Conservation (phyloP, 1,140 invertebrate genomes). For the Drosophila nigrodunni region DNA sequence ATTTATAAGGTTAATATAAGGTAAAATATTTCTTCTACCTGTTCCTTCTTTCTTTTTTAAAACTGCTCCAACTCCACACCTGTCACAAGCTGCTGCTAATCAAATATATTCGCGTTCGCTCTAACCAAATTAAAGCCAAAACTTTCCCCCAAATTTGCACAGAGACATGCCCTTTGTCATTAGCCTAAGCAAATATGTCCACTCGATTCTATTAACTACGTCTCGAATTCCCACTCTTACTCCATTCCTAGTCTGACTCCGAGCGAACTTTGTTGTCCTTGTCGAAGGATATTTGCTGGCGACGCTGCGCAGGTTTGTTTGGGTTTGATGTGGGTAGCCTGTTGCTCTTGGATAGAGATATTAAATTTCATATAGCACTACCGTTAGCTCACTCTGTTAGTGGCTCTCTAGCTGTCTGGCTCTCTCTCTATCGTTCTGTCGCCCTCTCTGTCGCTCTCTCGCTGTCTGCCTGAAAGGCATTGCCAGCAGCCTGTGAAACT, state of each 20-base stretch:
- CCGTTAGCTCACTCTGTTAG: conserved; percentile 9
- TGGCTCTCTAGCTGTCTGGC: background rate
- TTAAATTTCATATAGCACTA: conserved; percentile 37
- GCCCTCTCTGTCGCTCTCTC: background rate
- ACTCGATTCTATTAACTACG: background rate
- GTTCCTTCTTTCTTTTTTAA: too few species aligned
- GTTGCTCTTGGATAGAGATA: conserved; percentile 42
- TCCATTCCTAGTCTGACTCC: background rate
- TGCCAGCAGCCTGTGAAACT: conserved; percentile 54
- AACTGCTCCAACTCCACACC: background rate
- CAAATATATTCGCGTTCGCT: conserved; percentile 12
- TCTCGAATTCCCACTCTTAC: background rate
- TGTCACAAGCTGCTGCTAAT: conserved; percentile 11
- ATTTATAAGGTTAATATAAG: too few species aligned
- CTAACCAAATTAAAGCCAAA: conserved; percentile 12
- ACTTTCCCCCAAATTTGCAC: background rate
- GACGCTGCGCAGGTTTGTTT: conserved; percentile 54
- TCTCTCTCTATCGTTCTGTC: background rate
- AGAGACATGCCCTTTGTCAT: conserved; percentile 25
- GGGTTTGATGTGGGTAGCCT: conserved; percentile 73
- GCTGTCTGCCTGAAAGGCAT: conserved; percentile 22
- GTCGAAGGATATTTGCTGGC: conserved; percentile 22
- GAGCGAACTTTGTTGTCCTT: conserved; percentile 29
- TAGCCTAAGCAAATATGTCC: conserved; percentile 46
- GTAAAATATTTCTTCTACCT: too few species aligned